A percentile compares a stretch with the other conserved stretches of the same genome.
Evolutionary conservation across 2,888 invertebrate genomes (phyloP).

Genomic region (Phyllotreta cruciferae): DNA sequence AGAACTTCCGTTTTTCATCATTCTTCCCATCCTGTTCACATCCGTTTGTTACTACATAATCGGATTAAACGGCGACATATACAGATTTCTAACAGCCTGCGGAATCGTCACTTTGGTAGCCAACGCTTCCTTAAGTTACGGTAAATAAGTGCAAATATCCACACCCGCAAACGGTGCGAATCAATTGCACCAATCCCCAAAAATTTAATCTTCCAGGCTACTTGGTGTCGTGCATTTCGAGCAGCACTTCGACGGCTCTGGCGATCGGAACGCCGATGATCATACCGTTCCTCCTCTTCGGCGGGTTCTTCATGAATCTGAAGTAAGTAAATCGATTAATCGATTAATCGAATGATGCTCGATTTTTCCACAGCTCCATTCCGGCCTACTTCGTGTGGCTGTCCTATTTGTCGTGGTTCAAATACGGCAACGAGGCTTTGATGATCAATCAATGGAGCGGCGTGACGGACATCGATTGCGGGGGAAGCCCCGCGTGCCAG

Average conservation of each 20-base stretch:
- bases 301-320: slow-evolving; percentile 93
- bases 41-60: slow-evolving; percentile 88
- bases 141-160: slow-evolving; percentile 57
- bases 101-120: slow-evolving; percentile 82
- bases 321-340: slow-evolving; percentile 70
- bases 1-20: slow-evolving; percentile 85
- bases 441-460: slow-evolving; percentile 89
- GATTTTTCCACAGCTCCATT: slow-evolving; percentile 69
- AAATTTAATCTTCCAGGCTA: slow-evolving; percentile 72
- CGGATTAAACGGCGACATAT: slow-evolving; percentile 75
- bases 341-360: not conserved
- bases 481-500: slow-evolving; percentile 76
- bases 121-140: slow-evolving; percentile 88
- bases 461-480: slow-evolving; percentile 77
- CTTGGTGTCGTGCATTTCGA: slow-evolving; percentile 86
- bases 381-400: slow-evolving; percentile 86
- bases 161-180: not conserved
- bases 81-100: slow-evolving; percentile 76
- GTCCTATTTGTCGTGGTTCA: slow-evolving; percentile 90
- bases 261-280: slow-evolving; percentile 91
- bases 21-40: slow-evolving; percentile 83
- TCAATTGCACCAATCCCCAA: not conserved
- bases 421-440: slow-evolving; percentile 89
- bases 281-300: slow-evolving; percentile 93
- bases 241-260: slow-evolving; percentile 84